A percentile compares a stretch with the other conserved stretches of the same genome.
phyloP scores from a whole-genome alignment of 2,888 invertebrate species.

The Amphipoea lucens region DNA sequence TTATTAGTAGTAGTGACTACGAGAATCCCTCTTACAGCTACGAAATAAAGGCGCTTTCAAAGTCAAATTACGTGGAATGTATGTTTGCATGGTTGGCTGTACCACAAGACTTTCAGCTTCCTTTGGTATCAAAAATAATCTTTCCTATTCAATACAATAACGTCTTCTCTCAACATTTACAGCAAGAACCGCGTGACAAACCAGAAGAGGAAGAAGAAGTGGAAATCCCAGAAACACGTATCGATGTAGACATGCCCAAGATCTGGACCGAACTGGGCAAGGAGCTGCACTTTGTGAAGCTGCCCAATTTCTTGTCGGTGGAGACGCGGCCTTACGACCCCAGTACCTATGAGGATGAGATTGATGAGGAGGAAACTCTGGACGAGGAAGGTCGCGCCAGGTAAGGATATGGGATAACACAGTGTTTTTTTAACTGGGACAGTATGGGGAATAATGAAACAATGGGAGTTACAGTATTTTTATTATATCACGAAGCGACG shows the following conservation, averaged over 20 bases:
- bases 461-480: neutral
- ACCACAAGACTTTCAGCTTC: neutral
- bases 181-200: constrained; percentile 88
- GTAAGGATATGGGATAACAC: constrained; percentile 62
- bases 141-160: neutral
- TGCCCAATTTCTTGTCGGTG: constrained; percentile 99
- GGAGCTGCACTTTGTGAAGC: constrained; percentile 98
- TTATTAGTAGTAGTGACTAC: neutral
- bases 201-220: constrained; percentile 93
- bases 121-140: neutral
- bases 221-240: constrained; percentile 97
- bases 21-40: neutral
- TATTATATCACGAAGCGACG: neutral
- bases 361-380: constrained; percentile 99
- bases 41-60: neutral
- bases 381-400: constrained; percentile 99
- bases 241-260: constrained; percentile 99
- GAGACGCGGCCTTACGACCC: constrained; percentile 99
- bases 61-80: neutral
- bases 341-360: constrained; percentile 99
- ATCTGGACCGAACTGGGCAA: constrained; percentile 97
- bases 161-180: neutral
- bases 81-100: neutral
- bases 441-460: neutral
- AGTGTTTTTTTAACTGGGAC: neutral